These are phyloP conservation scores for Candidula unifasciata DNA, from an alignment of 2,888 invertebrate genomes.

Conservation along the genomic window DNA sequence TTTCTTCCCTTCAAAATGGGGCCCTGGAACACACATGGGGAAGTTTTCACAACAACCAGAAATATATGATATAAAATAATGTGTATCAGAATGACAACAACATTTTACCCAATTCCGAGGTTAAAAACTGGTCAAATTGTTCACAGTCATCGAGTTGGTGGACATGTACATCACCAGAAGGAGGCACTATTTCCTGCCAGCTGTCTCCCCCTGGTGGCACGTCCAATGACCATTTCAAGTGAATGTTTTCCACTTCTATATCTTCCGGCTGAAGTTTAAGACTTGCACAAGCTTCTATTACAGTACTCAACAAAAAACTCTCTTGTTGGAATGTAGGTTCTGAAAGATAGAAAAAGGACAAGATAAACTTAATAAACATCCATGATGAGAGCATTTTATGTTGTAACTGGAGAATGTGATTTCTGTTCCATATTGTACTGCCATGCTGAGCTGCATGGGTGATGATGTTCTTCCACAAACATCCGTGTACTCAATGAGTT, in stretches of 20 bases:
- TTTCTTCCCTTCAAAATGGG: not conserved
- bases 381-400: too few relatives aligned
- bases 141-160: not conserved
- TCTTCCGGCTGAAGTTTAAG: conserved; percentile 3
- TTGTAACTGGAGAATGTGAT: too few relatives aligned
- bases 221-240: conserved; percentile 18
- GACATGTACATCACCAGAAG: not conserved
- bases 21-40: not conserved
- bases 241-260: too few relatives aligned
- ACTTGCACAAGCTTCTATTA: conserved; percentile 3
- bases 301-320: not conserved
- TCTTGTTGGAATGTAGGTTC: conserved; percentile 6
- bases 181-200: not conserved
- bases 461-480: too few relatives aligned
- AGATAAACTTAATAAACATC: too few relatives aligned
- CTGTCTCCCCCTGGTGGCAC: not conserved
- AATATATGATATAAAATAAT: not conserved
- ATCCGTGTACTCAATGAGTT: too few relatives aligned
- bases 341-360: not conserved
- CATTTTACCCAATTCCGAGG: conserved; percentile 7
- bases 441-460: too few relatives aligned
- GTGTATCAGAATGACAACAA: not conserved
- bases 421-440: too few relatives aligned
- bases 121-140: conserved; percentile 16
- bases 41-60: not conserved